Base-by-base conservation (phyloP, 2,113 vertebrate genomes). In the Callorhinus ursinus region DNA sequence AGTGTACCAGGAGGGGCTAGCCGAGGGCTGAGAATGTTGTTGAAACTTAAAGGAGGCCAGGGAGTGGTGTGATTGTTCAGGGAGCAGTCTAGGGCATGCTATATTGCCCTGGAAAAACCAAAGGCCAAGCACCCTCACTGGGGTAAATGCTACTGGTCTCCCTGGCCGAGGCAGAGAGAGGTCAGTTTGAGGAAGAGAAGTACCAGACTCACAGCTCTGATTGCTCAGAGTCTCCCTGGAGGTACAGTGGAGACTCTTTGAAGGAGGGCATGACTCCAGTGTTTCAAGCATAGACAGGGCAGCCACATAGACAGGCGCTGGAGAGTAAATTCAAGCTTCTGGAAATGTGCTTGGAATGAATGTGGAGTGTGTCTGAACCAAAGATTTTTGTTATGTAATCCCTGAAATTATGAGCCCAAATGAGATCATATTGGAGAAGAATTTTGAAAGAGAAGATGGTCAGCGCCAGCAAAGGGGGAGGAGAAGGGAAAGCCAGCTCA, bases 401-500 rank as follows among this genome's bases (percentile, higher is more conserved):
- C 1, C 22, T 4, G 3, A 46, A 63, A 36, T 65, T 21, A 11
- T 31, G 63, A 42, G 13, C n/a, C 24, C 26, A 8, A 31, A 72
- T 72, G 92, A 90, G 28, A 72, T 55, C 16, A 46, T 3, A 0
- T 7, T 39, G 9, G 22, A 39, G 33, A 15, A 77, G 36, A 51
- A n/a, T 36, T 85, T 26, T 22, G 24, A 61, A 71, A 79, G 61
- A 46, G 49, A 28, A 82, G 18, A 39, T 0, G 0, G 1, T 49
- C 36, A 39, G 53, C 24, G 26, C 7, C n/a, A 4, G 13, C 24
- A 28, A 55, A 4, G 4, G 71, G n/a, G 33, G 7, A 46, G 51
- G 12, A 14, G 26, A 1, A 0, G 12, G 12, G n/a, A 10, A 11
- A 18, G 51, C 3, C 67, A 51, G 10, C 12, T 5, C 4, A 0